A percentile compares a stretch with the other conserved stretches of the same genome.
Evolutionary conservation across 92 coral and sea anemone genomes (phyloP).

Genomic region (Virgularia gustaviana): DNA sequence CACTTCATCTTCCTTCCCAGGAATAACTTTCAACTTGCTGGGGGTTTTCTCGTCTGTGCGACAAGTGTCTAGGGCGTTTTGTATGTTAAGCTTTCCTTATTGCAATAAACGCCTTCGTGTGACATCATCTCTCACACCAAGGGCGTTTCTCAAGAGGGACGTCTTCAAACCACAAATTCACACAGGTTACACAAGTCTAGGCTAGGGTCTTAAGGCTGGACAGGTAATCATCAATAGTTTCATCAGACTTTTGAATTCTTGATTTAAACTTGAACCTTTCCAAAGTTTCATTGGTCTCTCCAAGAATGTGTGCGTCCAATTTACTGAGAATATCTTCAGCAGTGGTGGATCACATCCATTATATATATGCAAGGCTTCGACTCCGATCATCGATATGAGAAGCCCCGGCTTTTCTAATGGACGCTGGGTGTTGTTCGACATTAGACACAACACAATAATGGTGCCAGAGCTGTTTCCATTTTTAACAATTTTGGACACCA

Average conservation of each 20-base stretch:
- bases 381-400: slow-evolving; percentile 2
- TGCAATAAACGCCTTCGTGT: background rate
- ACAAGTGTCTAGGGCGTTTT: background rate
- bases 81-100: background rate
- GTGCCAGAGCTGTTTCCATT: slow-evolving; percentile 28
- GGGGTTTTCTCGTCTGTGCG: background rate
- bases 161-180: no score
- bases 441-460: slow-evolving; percentile 21
- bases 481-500: slow-evolving; percentile 16
- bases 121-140: no score
- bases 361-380: slow-evolving; percentile 4
- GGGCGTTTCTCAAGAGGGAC: no score
- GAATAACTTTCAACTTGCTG: background rate
- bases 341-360: slow-evolving; percentile 23
- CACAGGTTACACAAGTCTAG: no score
- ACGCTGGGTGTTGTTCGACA: background rate
- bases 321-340: background rate
- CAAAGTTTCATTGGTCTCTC: no score
- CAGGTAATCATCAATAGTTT: no score
- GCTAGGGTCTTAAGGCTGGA: no score
- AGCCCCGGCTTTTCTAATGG: slow-evolving; percentile 4
- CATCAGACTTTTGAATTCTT: no score
- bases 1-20: background rate
- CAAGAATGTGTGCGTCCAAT: no score
- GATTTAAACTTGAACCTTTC: no score